Evolutionary conservation across 2,888 invertebrate species (phyloP).

Genomic region (Conus canariensis): DNA sequence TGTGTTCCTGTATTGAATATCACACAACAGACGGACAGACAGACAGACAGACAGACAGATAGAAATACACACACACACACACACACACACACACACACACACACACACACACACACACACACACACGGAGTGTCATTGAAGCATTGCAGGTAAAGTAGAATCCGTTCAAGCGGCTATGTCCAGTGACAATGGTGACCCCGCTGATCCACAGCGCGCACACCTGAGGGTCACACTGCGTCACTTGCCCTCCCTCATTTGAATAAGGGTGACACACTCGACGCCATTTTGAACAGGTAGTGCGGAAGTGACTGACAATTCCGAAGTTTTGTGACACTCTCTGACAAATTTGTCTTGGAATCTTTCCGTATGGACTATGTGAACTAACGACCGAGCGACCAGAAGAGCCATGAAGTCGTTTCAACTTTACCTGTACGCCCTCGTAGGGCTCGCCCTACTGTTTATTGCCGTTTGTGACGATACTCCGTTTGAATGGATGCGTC

Average conservation of each 20-base stretch:
- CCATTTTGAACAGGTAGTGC: constrained; percentile 66
- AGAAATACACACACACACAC: too few species aligned
- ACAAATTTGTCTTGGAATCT: neutral
- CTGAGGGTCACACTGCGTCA: constrained; percentile 51
- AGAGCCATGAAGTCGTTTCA: constrained; percentile 33
- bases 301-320: constrained; percentile 33
- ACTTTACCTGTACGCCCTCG: constrained; percentile 43
- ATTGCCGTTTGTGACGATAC: constrained; percentile 46
- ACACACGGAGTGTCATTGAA: neutral
- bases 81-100: constrained; percentile 20
- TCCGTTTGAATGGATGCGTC: constrained; percentile 90
- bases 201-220: constrained; percentile 45
- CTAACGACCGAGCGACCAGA: neutral
- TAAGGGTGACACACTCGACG: constrained; percentile 58
- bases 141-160: neutral
- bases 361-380: constrained; percentile 21
- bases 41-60: too few species aligned
- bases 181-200: constrained; percentile 27
- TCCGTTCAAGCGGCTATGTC: constrained; percentile 4
- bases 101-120: constrained; percentile 34
- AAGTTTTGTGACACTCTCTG: neutral
- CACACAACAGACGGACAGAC: too few species aligned
- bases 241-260: constrained; percentile 56
- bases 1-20: too few species aligned
- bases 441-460: constrained; percentile 53